phyloP scores from a whole-genome alignment of 2,888 invertebrate species.

The Aethes cnicana region DNA sequence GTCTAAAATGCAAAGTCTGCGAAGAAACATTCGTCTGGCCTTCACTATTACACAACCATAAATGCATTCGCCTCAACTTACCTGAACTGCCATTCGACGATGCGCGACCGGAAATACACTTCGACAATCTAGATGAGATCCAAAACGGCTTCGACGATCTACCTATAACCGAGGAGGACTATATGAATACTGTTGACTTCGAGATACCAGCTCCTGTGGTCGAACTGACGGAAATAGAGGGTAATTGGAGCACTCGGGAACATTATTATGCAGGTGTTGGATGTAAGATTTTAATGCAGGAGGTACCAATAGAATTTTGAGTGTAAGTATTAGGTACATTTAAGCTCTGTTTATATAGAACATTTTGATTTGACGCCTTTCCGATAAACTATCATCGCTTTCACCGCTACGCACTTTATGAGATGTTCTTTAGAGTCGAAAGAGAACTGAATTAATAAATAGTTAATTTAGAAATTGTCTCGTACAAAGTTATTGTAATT shows the following conservation, averaged over 20 bases:
- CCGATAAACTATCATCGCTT: too few species aligned
- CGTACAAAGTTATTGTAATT: too few species aligned
- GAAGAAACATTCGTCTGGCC: constrained; percentile 69
- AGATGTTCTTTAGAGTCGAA: too few species aligned
- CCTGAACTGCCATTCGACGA: constrained; percentile 64
- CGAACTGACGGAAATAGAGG: constrained; percentile 53
- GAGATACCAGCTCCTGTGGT: constrained; percentile 68
- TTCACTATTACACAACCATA: constrained; percentile 54
- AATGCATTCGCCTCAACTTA: constrained; percentile 54
- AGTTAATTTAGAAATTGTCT: too few species aligned
- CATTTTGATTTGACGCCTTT: too few species aligned
- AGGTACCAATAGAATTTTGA: constrained; percentile 72
- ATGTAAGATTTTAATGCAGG: constrained; percentile 63
- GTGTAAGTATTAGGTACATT: neutral
- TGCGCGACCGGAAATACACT: constrained; percentile 58
- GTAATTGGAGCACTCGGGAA: constrained; percentile 31
- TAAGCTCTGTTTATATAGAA: too few species aligned
- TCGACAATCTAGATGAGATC: constrained; percentile 51
- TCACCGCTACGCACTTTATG: too few species aligned
- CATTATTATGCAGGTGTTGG: constrained; percentile 44
- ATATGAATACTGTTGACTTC: constrained; percentile 57
- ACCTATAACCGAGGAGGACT: constrained; percentile 53
- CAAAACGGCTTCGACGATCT: constrained; percentile 54
- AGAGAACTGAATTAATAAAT: too few species aligned
- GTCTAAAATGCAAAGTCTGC: constrained; percentile 55